A percentile compares a stretch with the other conserved stretches of the same genome.
These are phyloP conservation scores for Falco berigora DNA, from an alignment of 2,797 vertebrate species.

Conservation along the genomic window DNA sequence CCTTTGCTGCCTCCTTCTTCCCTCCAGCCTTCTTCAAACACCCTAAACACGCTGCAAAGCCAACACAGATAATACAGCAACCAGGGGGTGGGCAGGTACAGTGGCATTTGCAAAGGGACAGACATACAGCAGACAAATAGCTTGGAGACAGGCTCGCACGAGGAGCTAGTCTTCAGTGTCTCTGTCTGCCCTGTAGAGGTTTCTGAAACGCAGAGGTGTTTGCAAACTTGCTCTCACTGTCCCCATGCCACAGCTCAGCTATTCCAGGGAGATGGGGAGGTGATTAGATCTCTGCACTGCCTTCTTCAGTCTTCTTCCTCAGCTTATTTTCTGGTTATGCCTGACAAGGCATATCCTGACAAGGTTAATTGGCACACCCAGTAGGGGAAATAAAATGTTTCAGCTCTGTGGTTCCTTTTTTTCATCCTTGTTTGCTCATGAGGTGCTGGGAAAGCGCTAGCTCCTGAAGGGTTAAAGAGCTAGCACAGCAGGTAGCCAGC, in stretches of 20 bases:
- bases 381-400: slow-evolving; percentile 43
- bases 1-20: background rate
- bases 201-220: background rate
- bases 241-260: background rate
- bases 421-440: background rate
- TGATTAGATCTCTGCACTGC: background rate
- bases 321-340: slow-evolving; percentile 33
- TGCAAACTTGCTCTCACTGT: background rate
- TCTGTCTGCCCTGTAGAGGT: background rate
- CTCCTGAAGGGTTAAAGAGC: slow-evolving; percentile 33
- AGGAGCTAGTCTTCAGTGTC: background rate
- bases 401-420: background rate
- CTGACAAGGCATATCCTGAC: slow-evolving; percentile 23
- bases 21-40: background rate
- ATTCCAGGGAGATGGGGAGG: background rate
- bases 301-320: background rate
- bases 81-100: background rate
- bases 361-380: slow-evolving; percentile 57
- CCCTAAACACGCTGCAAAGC: background rate
- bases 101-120: background rate
- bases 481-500: slow-evolving; percentile 16
- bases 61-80: background rate
- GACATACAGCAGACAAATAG: background rate
- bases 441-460: background rate
- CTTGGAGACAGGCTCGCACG: background rate